phyloP scores from a whole-genome alignment of 2,888 invertebrate genomes.

The Hermaeophaga mercurialis region DNA sequence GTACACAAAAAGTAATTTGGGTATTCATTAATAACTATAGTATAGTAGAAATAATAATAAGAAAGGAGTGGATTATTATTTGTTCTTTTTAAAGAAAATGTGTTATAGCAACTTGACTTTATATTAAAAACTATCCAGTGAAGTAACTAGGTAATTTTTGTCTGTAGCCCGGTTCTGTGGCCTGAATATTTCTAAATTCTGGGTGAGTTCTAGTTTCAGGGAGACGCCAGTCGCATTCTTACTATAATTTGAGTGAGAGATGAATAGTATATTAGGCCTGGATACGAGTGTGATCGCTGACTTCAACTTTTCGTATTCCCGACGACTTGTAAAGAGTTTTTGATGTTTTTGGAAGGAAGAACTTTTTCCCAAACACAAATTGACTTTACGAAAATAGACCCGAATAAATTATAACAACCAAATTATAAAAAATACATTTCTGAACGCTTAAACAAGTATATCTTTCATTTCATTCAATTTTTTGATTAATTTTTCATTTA shows the following conservation, averaged over 20 bases:
- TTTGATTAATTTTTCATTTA: too few species aligned
- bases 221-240: constrained; percentile 41
- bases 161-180: constrained; percentile 7
- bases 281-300: constrained; percentile 36
- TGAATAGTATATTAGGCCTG: constrained; percentile 42
- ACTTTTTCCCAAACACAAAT: constrained; percentile 16
- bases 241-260: constrained; percentile 41
- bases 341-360: constrained; percentile 28
- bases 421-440: too few species aligned
- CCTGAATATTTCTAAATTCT: constrained; percentile 40
- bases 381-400: constrained; percentile 12
- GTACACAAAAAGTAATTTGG: too few species aligned
- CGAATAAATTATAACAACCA: neutral
- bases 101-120: too few species aligned
- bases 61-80: too few species aligned
- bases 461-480: too few species aligned
- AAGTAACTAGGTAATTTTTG: neutral
- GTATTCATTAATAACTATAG: too few species aligned
- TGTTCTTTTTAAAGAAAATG: too few species aligned
- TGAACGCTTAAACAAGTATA: too few species aligned
- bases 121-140: too few species aligned
- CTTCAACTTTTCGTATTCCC: constrained; percentile 28
- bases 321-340: constrained; percentile 35
- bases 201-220: constrained; percentile 34
- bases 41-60: too few species aligned